phyloP scores from a whole-genome alignment of 2,797 vertebrate genomes.

The Brachymystax lenok region DNA sequence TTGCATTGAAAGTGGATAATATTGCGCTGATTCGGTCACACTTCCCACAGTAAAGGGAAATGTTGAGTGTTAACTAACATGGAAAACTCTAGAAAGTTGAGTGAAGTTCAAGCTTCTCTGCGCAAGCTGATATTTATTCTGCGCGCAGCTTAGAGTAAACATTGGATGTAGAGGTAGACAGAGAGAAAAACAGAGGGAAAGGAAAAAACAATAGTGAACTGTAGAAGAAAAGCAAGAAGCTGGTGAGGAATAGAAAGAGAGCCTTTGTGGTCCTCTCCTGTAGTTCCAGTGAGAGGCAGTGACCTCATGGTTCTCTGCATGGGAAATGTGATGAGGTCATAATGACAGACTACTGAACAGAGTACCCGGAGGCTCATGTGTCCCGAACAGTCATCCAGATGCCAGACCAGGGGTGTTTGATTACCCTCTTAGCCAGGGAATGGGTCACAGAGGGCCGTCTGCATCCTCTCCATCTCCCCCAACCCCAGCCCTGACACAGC shows the following conservation, averaged over 20 bases:
- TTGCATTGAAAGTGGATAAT: no score
- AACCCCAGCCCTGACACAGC: not conserved
- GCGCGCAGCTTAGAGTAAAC: no score
- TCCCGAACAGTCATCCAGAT: constrained; percentile 8
- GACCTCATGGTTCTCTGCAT: not conserved
- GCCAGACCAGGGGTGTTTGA: not conserved
- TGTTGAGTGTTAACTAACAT: no score
- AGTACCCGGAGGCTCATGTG: not conserved
- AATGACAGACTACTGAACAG: not conserved
- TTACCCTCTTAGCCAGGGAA: not conserved
- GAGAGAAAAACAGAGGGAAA: not conserved
- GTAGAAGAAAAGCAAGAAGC: not conserved
- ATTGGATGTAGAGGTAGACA: not conserved
- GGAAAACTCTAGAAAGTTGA: no score
- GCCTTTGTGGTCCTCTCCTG: constrained; percentile 4
- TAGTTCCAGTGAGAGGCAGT: not conserved
- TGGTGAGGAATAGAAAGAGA: not conserved
- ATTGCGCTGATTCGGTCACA: no score
- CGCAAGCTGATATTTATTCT: no score
- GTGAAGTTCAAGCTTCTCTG: no score
- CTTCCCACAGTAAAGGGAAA: not conserved
- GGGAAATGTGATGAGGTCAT: constrained; percentile 15
- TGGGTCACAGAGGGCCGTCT: not conserved
- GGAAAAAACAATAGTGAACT: not conserved
- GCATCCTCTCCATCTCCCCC: not conserved